A percentile compares a stretch with the other conserved stretches of the same genome.
Conservation (phyloP, 2,113 vertebrate genomes). For the Myanophis thanlyinensis region DNA sequence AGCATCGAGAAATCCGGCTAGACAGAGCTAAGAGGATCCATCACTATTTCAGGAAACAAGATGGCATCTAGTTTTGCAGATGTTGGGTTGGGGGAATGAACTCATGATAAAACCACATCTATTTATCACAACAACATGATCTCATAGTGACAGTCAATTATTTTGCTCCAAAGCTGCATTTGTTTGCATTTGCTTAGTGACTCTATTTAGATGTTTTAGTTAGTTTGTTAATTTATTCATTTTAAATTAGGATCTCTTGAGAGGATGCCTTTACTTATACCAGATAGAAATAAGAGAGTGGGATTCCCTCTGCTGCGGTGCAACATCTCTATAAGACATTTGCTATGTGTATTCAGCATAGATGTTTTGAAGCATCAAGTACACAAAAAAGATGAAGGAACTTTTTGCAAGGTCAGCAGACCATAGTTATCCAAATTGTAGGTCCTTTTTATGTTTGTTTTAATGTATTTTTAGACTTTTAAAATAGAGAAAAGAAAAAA, state of each 20-base stretch:
- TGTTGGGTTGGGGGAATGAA: neutral
- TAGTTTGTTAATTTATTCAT: neutral
- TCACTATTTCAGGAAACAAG: conserved; percentile 22
- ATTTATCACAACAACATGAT: conserved; percentile 6
- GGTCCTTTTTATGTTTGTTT: neutral
- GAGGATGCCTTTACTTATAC: conserved; percentile 31
- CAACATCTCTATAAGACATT: conserved; percentile 16
- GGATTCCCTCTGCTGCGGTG: neutral
- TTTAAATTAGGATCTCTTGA: conserved; percentile 47
- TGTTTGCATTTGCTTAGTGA: neutral
- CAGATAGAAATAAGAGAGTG: conserved; percentile 31
- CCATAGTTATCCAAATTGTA: neutral
- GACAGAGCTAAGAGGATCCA: neutral
- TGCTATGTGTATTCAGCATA: neutral
- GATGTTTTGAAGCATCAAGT: neutral
- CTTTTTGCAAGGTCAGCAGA: neutral
- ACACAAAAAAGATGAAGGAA: neutral
- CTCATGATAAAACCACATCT: neutral
- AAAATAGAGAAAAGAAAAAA: neutral
- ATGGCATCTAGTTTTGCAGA: neutral
- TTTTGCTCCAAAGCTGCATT: conserved; percentile 23
- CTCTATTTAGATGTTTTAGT: conserved; percentile 4
- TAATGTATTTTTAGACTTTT: neutral
- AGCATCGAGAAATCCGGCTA: neutral
- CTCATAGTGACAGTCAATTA: neutral